Conservation (phyloP, 2,888 invertebrate genomes). For the Sarcophaga caerulescens region DNA sequence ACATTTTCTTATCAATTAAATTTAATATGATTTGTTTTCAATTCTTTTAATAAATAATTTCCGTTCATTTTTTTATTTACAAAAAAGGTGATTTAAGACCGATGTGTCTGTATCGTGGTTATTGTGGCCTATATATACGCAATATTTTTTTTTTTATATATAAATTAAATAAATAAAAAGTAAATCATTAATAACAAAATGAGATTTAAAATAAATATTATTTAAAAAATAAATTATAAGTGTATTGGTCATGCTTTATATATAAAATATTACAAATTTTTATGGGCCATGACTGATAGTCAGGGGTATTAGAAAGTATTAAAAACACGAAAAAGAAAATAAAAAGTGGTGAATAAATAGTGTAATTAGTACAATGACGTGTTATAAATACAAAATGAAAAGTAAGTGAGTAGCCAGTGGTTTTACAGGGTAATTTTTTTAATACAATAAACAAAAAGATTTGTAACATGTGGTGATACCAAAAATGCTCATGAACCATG, state of each 20-base stretch:
- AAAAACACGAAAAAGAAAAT: not conserved
- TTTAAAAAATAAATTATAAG: not conserved
- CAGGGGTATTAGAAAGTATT: constrained; percentile 12
- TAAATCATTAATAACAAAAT: not conserved
- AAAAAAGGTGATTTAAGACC: not conserved
- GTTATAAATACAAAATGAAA: too few relatives aligned
- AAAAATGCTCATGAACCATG: too few relatives aligned
- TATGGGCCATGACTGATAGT: not conserved
- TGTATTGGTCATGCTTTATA: not conserved
- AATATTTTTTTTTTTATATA: not conserved
- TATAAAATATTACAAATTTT: constrained; percentile 6
- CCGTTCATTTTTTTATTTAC: not conserved
- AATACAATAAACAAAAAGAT: too few relatives aligned
- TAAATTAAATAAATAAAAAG: not conserved
- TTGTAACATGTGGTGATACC: too few relatives aligned
- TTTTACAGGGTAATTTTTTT: too few relatives aligned
- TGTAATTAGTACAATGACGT: not conserved
- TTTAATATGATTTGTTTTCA: constrained; percentile 13
- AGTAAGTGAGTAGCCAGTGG: too few relatives aligned
- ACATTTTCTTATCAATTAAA: constrained; percentile 50
- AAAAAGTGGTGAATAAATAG: too few relatives aligned
- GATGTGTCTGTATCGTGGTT: not conserved
- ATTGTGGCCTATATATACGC: not conserved
- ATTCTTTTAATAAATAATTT: constrained; percentile 4
- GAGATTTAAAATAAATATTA: not conserved